Conservation (phyloP, 1,140 invertebrate species). For the Drosophila repleta region DNA sequence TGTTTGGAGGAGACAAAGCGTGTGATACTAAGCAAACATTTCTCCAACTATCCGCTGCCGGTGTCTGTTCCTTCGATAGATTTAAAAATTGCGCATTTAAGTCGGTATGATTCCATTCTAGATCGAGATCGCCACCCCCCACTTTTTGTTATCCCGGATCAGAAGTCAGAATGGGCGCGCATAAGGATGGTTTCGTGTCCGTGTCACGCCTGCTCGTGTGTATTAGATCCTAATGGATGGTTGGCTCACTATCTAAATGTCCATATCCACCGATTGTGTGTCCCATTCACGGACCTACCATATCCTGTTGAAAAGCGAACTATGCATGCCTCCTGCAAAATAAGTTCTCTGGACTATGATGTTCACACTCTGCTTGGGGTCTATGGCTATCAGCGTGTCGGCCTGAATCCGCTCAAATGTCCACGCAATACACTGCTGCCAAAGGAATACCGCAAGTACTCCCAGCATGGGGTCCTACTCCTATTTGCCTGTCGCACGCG, state of each 20-base stretch:
- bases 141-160: constrained; percentile 29
- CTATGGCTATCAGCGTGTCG: constrained; percentile 54
- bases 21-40: constrained; percentile 29
- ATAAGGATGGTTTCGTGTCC: constrained; percentile 44
- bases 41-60: constrained; percentile 53
- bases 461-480: constrained; percentile 47
- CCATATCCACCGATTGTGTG: constrained; percentile 18
- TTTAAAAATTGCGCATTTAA: constrained; percentile 24
- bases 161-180: constrained; percentile 43
- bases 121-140: constrained; percentile 26
- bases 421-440: constrained; percentile 50
- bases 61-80: constrained; percentile 40
- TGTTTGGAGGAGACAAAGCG: constrained; percentile 9
- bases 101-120: constrained; percentile 25
- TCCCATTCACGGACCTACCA: constrained; percentile 44
- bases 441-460: constrained; percentile 43
- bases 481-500: constrained; percentile 59
- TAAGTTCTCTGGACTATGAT: constrained; percentile 41
- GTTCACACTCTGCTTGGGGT: constrained; percentile 43
- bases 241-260: constrained; percentile 49
- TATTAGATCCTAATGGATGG: constrained; percentile 36
- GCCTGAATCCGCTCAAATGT: constrained; percentile 54
- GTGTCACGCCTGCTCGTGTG: constrained; percentile 32
- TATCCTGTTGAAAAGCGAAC: constrained; percentile 24
- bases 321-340: constrained; percentile 23